These are phyloP conservation scores for Polypedilum vanderplanki DNA, from an alignment of 1,140 invertebrate species.

Conservation along the genomic window DNA sequence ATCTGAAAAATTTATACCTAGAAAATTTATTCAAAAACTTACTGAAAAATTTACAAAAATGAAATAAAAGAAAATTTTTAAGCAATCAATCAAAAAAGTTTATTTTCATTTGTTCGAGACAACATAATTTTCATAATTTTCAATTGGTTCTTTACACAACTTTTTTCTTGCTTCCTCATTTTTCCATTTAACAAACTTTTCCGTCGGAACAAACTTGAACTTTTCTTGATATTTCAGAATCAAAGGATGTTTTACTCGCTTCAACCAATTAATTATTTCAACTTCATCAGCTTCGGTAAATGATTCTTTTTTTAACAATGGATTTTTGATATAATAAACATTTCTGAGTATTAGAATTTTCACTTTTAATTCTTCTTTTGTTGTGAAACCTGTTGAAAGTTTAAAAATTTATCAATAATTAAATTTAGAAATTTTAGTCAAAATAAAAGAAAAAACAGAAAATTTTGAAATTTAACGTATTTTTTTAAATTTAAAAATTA, in stretches of 20 bases:
- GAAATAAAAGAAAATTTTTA: too few species aligned
- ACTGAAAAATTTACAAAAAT: too few species aligned
- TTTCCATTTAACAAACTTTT: background rate
- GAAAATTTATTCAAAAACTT: too few species aligned
- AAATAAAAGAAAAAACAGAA: too few species aligned
- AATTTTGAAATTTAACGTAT: too few species aligned
- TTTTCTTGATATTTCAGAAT: background rate
- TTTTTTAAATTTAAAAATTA: background rate
- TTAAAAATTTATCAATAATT: background rate
- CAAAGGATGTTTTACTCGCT: background rate
- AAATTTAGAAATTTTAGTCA: background rate
- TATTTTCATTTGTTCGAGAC: too few species aligned
- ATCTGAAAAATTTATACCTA: too few species aligned
- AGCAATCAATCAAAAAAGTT: too few species aligned
- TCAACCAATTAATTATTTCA: background rate
- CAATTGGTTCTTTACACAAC: too few species aligned
- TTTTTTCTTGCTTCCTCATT: background rate
- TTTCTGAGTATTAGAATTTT: background rate
- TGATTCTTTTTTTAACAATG: background rate
- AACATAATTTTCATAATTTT: too few species aligned
- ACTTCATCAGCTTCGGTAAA: background rate
- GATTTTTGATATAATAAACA: background rate
- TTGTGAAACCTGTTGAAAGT: background rate
- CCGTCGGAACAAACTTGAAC: background rate
- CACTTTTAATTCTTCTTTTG: background rate